Evolutionary conservation across 64 coral and sea anemone genomes (phyloP).

Genomic region (Stichodactyla helianthus): DNA sequence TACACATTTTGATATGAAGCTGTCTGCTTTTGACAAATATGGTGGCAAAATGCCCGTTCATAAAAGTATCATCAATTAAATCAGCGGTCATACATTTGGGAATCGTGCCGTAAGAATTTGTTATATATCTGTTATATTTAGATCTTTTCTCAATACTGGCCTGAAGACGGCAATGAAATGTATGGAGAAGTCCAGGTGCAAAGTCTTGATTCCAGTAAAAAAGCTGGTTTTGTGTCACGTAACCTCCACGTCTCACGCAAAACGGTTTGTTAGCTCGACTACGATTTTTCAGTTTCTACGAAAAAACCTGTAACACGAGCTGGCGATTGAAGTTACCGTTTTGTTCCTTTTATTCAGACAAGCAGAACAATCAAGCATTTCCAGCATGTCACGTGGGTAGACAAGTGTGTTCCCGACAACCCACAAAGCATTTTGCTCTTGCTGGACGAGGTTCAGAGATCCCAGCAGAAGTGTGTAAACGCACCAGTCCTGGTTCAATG

Average conservation of each 20-base stretch:
- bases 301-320: too few species aligned
- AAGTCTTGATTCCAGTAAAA: neutral
- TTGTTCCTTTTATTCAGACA: neutral
- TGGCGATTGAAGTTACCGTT: too few species aligned
- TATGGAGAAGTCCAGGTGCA: constrained; percentile 43
- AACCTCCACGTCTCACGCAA: neutral
- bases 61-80: too few species aligned
- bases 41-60: too few species aligned
- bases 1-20: too few species aligned
- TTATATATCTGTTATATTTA: neutral
- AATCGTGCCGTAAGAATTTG: too few species aligned
- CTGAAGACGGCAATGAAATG: neutral
- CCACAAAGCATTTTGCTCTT: neutral
- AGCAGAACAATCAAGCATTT: neutral
- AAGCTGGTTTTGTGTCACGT: neutral
- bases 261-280: neutral
- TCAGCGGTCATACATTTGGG: too few species aligned
- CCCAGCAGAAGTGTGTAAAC: neutral
- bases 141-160: constrained; percentile 58
- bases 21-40: too few species aligned
- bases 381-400: neutral
- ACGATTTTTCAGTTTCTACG: too few species aligned
- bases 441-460: constrained; percentile 3
- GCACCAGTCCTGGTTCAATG: constrained; percentile 19
- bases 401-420: constrained; percentile 1